Evolutionary conservation across 2,888 invertebrate species (phyloP), one percentile per base, ranked within the genome.

Genomic region (Ernsta delagoae): DNA sequence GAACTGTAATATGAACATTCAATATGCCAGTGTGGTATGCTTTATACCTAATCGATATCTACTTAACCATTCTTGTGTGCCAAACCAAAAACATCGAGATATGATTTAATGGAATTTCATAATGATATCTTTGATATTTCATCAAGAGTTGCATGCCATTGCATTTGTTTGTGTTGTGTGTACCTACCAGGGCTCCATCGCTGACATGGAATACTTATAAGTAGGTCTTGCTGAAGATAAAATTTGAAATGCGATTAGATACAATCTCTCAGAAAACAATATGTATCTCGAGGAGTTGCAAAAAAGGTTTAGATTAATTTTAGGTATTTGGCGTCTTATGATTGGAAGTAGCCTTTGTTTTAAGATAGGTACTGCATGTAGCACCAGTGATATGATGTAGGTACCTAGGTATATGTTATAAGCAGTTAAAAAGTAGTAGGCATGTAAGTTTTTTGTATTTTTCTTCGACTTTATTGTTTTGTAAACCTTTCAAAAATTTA

Each of bases 101-200:
- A 68, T 68, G 68, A 68, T 61, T 67, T 39, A 57, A 41, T 57
- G 68, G 68, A 57, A 68, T 68, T 62, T 62, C 24, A 62, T 68
- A 68, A 68, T 68, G 62, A 68, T 68, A 68, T 68, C 68, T 68
- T 11, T 41, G 68, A 45, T 59, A 68, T 68, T 62, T 68, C 36
- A 67, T 67, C 61, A 12, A 24, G 53, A 43, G n/a, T 9, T 31
- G 66, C 60, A 61, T 61, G 31, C 36, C 67, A 24, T 41, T 34
- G 59, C 12, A 45, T 61, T 54, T 36, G 5, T 56, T 59, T 11
- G 16, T 31, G 31, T 50, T 11, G 16, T 50, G 60, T 36, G 36
- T 36, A 36, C 6, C 36, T 43, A 45, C 12, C 5, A n/a, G n/a
- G 31, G 5, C 56, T 56, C 12, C 12, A 16, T 3, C 8, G 6